These are phyloP conservation scores for Festucalex cinctus DNA, from an alignment of 2,113 vertebrate species.

Conservation along the genomic window DNA sequence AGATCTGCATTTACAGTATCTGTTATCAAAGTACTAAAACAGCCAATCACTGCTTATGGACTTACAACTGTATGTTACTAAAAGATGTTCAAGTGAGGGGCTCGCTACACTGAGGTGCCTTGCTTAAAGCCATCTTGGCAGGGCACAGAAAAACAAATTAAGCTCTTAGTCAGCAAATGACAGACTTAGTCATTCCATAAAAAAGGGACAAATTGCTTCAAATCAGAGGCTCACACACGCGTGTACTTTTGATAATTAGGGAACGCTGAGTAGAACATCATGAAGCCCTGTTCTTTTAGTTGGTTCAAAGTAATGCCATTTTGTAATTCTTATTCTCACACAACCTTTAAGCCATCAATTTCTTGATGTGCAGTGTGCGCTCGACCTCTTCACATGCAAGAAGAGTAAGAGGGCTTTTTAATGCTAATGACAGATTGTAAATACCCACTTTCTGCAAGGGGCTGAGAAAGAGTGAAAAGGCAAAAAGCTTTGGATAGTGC, in stretches of 20 bases:
- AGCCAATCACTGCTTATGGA: background rate
- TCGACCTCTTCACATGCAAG: background rate
- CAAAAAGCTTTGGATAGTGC: background rate
- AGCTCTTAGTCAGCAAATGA: background rate
- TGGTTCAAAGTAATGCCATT: background rate
- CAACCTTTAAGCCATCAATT: background rate
- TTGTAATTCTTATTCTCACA: background rate
- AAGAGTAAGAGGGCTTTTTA: background rate
- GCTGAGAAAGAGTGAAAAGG: background rate
- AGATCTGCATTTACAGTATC: too few species aligned
- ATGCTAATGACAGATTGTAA: background rate
- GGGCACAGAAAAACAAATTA: background rate
- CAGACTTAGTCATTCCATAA: background rate
- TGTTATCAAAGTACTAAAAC: too few species aligned
- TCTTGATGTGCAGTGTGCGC: too few species aligned
- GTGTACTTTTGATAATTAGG: background rate
- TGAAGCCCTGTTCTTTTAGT: background rate
- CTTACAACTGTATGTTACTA: background rate
- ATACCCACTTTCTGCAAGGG: background rate
- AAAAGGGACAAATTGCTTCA: background rate
- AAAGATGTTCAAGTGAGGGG: background rate
- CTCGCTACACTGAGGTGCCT: background rate
- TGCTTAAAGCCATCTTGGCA: background rate
- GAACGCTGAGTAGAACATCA: background rate
- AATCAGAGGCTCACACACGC: background rate